phyloP scores from a whole-genome alignment of 1,140 invertebrate species.

The Pteromalus puparum region DNA sequence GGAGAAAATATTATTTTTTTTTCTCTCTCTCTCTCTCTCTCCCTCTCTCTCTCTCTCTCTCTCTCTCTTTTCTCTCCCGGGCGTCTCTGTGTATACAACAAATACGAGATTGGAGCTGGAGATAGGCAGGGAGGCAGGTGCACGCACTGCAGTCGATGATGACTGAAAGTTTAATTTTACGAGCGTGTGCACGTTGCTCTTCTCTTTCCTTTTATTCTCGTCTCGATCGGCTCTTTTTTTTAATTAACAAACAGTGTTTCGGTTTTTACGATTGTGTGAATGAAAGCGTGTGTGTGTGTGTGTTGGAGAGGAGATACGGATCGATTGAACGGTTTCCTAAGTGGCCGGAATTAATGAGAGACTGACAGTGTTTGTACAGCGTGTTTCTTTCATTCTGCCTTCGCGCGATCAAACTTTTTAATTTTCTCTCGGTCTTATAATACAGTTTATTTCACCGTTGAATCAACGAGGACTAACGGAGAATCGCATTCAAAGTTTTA shows the following conservation, averaged over 20 bases:
- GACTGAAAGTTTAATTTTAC: conserved; percentile 43
- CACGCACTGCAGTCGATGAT: conserved; percentile 15
- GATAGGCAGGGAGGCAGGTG: conserved; percentile 19
- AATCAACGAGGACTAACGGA: neutral
- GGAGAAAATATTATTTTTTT: conserved; percentile 41
- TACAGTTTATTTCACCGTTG: too few species aligned
- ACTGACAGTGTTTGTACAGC: neutral
- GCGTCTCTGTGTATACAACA: neutral
- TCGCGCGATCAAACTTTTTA: neutral
- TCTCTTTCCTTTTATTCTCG: neutral
- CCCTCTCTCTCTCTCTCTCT: neutral
- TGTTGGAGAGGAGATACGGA: neutral
- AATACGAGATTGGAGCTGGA: conserved; percentile 30
- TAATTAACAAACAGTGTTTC: conserved; percentile 19
- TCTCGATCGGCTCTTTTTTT: neutral
- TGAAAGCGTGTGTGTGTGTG: neutral
- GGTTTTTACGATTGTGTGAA: conserved; percentile 7
- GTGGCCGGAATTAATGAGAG: neutral
- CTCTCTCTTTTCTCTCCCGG: too few species aligned
- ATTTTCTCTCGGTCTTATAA: neutral
- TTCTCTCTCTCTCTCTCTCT: neutral
- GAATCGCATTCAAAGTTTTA: neutral
- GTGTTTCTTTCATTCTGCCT: neutral
- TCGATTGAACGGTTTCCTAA: neutral
- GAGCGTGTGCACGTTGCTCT: neutral